Evolutionary conservation across 1,140 invertebrate genomes (phyloP).

Genomic region (Drosophila setifemur): DNA sequence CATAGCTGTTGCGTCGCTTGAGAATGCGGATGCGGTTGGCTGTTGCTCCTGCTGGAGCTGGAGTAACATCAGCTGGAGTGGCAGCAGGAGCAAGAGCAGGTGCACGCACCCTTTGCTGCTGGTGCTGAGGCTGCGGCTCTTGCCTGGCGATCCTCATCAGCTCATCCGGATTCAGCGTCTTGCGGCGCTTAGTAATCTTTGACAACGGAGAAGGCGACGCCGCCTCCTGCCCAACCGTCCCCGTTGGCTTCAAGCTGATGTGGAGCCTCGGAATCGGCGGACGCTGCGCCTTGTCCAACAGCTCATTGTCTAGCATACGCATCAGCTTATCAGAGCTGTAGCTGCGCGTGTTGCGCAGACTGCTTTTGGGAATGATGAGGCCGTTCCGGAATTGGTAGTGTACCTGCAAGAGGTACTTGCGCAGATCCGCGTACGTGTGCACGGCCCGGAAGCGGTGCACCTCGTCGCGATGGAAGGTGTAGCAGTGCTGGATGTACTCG

Average conservation of each 20-base stretch:
- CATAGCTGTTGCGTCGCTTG: conserved; percentile 36
- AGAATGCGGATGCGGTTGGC: conserved; percentile 4
- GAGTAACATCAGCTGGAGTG: background rate
- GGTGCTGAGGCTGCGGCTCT: background rate
- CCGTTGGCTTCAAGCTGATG: conserved; percentile 7
- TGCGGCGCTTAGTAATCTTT: background rate
- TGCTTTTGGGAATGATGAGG: conserved; percentile 56
- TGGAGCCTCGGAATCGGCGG: conserved; percentile 33
- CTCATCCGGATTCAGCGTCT: background rate
- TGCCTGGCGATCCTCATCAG: background rate
- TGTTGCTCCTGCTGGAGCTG: too few relatives aligned
- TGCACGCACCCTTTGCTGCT: background rate
- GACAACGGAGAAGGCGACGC: background rate
- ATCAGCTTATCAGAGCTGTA: conserved; percentile 2
- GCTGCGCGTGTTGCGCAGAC: conserved; percentile 36
- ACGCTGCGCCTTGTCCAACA: conserved; percentile 8
- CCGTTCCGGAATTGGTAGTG: conserved; percentile 62
- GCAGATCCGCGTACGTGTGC: conserved; percentile 30
- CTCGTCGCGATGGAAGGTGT: conserved; percentile 5
- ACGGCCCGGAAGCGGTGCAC: conserved; percentile 21
- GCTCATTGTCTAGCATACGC: conserved; percentile 18
- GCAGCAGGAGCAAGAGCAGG: too few relatives aligned
- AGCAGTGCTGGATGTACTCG: conserved; percentile 56
- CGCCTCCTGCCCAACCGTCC: background rate
- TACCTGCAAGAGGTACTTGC: conserved; percentile 47